Evolutionary conservation across 1,140 invertebrate genomes (phyloP).

Genomic region (Ceratitis capitata): DNA sequence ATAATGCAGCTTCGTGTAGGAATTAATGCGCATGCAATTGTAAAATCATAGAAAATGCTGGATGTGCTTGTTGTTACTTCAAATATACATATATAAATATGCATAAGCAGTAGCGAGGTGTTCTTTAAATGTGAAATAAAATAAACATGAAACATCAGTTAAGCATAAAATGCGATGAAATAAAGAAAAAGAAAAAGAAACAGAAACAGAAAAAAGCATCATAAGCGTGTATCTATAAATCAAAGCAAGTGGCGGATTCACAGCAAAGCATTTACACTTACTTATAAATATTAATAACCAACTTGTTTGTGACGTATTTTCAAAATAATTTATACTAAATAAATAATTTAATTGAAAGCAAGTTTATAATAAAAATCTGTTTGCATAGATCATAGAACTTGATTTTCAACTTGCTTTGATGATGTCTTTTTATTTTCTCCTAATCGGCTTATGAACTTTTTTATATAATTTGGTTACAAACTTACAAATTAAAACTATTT

Average conservation of each 20-base stretch:
- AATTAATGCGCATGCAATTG: not conserved
- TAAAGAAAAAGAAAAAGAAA: not conserved
- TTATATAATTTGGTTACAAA: too few species aligned
- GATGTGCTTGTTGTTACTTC: not conserved
- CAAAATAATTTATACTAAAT: not conserved
- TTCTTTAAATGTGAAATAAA: not conserved
- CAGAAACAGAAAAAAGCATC: not conserved
- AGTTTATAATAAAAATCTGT: slow-evolving; percentile 1
- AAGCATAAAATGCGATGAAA: not conserved
- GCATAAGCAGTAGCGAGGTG: not conserved
- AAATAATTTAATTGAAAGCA: not conserved
- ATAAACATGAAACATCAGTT: not conserved
- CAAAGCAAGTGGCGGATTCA: not conserved
- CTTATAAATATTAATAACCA: not conserved
- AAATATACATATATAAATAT: not conserved
- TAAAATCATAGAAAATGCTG: not conserved
- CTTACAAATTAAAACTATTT: too few species aligned
- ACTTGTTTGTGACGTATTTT: not conserved
- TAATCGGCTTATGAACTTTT: too few species aligned
- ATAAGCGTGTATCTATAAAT: not conserved
- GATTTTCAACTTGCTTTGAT: too few species aligned
- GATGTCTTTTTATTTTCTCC: too few species aligned
- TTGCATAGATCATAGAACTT: too few species aligned
- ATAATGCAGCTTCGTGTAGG: not conserved
- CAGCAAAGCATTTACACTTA: too few species aligned